Evolutionary conservation across 2,888 invertebrate genomes (phyloP).

Genomic region (Eupelmus urozonus): DNA sequence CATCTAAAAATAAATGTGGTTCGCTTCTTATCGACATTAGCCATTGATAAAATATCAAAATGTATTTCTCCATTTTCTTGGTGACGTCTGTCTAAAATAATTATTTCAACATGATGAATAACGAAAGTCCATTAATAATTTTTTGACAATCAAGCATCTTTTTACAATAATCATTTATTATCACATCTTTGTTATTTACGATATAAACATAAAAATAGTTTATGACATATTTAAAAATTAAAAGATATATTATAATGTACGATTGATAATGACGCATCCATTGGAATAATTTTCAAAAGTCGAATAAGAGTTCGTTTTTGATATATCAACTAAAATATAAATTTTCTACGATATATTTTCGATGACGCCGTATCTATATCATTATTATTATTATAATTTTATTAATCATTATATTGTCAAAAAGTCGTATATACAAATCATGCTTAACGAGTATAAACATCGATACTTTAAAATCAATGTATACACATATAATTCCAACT

Average conservation of each 20-base stretch:
- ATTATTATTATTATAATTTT: constrained; percentile 7
- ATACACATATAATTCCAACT: not conserved
- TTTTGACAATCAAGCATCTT: too few species aligned
- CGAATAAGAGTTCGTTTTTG: constrained; percentile 1
- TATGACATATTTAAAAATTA: constrained; percentile 12
- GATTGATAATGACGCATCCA: constrained; percentile 16
- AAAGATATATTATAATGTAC: not conserved
- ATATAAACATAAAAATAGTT: constrained; percentile 52
- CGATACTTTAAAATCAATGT: constrained; percentile 18
- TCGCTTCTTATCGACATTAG: too few species aligned
- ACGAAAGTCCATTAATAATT: too few species aligned
- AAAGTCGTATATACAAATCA: constrained; percentile 38
- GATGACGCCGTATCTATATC: too few species aligned
- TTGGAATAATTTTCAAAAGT: not conserved
- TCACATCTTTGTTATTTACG: constrained; percentile 34
- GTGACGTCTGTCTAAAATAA: too few species aligned
- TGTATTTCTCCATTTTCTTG: too few species aligned
- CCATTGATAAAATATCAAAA: too few species aligned
- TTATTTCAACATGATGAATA: too few species aligned
- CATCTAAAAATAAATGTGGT: too few species aligned
- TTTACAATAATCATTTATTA: constrained; percentile 41
- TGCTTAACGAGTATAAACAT: constrained; percentile 7
- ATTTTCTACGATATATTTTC: not conserved
- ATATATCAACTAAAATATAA: constrained; percentile 2
- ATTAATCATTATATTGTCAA: constrained; percentile 41